Evolutionary conservation across 2,113 vertebrate species (phyloP), one percentile per base, ranked within the genome.

Genomic region (Macquaria australasica): DNA sequence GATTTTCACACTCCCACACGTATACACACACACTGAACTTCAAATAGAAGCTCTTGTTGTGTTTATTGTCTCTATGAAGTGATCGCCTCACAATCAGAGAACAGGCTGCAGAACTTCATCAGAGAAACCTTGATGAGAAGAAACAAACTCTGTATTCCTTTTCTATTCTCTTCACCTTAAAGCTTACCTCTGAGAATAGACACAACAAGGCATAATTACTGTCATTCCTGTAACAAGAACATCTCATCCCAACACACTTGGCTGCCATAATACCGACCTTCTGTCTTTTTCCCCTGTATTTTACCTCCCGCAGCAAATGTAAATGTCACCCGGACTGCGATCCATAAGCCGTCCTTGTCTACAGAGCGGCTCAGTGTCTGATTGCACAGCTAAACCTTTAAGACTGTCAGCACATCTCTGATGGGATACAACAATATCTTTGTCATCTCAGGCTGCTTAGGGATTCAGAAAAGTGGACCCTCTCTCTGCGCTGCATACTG

Each of bases 251-350:
- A 23, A 31, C 20, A 20, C 74, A 23, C 75, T 78, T 12, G 55
- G 75, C 79, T 76, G 18, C 55, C 9, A 8, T 28, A 48, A 68
- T 15, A 12, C 34, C 4, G 21, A 76, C 71, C 76, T 73, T 77
- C 67, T 53, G 79, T 75, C 41, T 73, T 75, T 69, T 2, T 3
- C 14, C 2, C 15, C 53, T 48, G 10, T 25, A 10, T 80, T 86
- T 79, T 45, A 80, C n/a, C 66, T 68, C 50, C 8, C 41, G 3
- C 75, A 5, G 75, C 58, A 73, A 66, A 81, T 83, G 51, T 85
- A 81, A 88, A 90, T 82, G 90, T 87, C 88, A 85, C 7, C 75
- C 9, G 3, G 45, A 69, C 79, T 37, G 79, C 25, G 12, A 70
- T 75, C 28, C 25, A 7, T 48, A 23, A 77, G 72, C 50, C 41